Evolutionary conservation across 2,113 vertebrate species (phyloP), one percentile per base, ranked within the genome.

Genomic region (Athene cunicularia): DNA sequence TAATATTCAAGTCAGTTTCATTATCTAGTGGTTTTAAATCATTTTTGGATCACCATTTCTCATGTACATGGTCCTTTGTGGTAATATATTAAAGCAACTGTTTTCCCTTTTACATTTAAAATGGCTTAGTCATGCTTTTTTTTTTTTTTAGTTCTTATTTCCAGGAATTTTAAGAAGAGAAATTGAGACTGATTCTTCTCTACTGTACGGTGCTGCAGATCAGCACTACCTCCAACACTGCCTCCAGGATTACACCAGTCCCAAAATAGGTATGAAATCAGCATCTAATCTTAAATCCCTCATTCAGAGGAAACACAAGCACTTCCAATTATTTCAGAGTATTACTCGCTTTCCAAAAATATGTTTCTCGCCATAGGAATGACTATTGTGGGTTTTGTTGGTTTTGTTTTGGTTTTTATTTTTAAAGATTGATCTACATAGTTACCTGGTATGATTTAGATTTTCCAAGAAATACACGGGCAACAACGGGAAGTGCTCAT

Each of bases 1-100:
- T 98, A 98, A 97, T 98, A 98, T 98, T 95, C 96, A 94, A 94
- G 95, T 94, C 94, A 90, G 71, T 96, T 98, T 98, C 96, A 98
- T 98, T 98, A 98, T 97, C 97, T 90, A 94, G 93, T 60, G 76
- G 80, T 68, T 96, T 97, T 97, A 98, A 97, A 98, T 98, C 90
- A 97, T 95, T 90, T 88, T 88, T 80, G 87, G 84, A 82, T 94
- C 55, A 28, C 81, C 90, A 88, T 96, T 96, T 73, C 93, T 98
- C 95, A 96, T 58, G 71, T 35, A 87, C 63, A n/a, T 11, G 32
- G 72, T 92, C 66, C 91, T 63, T 9, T 21, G 37, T 7, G 64
- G 68, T 82, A 93, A 97, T 93, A 94, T n/a, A 97, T 98, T 95
- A 88, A 74, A 96, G 94, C 94, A 97, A 93, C 64, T 74, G 47